These are phyloP conservation scores for Chrysomela aeneicollis DNA, from an alignment of 2,888 invertebrate species.

Conservation along the genomic window DNA sequence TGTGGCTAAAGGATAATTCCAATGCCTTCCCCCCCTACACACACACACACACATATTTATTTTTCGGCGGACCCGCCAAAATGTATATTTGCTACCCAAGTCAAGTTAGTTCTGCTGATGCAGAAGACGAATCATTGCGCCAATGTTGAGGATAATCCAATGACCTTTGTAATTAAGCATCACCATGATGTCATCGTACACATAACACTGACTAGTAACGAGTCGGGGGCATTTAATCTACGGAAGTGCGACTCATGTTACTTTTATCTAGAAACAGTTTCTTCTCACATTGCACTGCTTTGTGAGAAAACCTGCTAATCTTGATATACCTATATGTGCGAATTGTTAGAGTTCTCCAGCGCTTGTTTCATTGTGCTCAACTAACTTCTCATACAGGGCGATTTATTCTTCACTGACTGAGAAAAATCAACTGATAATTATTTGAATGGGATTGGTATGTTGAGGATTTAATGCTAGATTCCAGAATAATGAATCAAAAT, in stretches of 20 bases:
- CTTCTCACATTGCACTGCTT: slow-evolving; percentile 2
- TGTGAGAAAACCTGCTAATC: slow-evolving; percentile 5
- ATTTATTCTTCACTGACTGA: too few relatives aligned
- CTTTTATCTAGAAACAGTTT: slow-evolving; percentile 1
- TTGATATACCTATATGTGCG: background rate
- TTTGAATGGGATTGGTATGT: too few relatives aligned
- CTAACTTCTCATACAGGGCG: background rate
- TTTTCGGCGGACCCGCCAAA: background rate
- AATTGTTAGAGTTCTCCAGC: background rate
- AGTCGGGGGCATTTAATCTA: slow-evolving; percentile 2
- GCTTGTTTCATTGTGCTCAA: background rate
- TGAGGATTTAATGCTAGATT: too few relatives aligned
- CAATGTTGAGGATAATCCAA: background rate
- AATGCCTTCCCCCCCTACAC: too few relatives aligned
- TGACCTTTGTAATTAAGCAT: slow-evolving; percentile 1
- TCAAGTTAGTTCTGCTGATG: background rate
- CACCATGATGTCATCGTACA: slow-evolving; percentile 1
- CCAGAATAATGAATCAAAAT: too few relatives aligned
- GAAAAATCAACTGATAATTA: too few relatives aligned
- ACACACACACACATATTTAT: too few relatives aligned
- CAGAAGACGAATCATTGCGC: background rate
- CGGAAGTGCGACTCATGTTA: slow-evolving; percentile 1
- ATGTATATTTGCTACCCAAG: background rate
- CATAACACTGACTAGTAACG: background rate
- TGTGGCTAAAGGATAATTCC: too few relatives aligned